These are phyloP conservation scores for Drosophila tripunctata DNA, from an alignment of 2,888 invertebrate genomes.

Conservation along the genomic window DNA sequence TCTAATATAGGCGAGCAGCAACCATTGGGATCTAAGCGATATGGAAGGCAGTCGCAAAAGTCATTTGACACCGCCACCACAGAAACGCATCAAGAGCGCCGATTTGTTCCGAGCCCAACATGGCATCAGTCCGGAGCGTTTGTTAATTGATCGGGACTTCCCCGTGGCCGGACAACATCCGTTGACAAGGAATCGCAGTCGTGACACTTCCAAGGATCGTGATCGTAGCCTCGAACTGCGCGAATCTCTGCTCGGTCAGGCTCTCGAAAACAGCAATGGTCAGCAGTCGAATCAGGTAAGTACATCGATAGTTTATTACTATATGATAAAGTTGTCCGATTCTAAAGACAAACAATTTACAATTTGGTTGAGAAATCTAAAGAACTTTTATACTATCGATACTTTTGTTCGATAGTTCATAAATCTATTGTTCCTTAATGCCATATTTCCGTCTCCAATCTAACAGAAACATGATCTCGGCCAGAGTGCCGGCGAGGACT, in stretches of 20 bases:
- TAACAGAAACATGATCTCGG: constrained; percentile 86
- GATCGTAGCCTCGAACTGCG: constrained; percentile 88
- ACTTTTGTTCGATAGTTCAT: too few relatives aligned
- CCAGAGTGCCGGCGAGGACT: constrained; percentile 92
- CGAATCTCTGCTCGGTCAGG: constrained; percentile 90
- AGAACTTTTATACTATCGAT: too few relatives aligned
- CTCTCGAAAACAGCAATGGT: constrained; percentile 88
- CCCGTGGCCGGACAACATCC: constrained; percentile 83
- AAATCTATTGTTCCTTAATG: too few relatives aligned
- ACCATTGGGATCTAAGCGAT: constrained; percentile 87
- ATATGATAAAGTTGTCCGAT: too few relatives aligned
- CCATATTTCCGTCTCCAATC: constrained; percentile 56
- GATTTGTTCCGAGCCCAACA: constrained; percentile 88
- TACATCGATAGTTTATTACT: too few relatives aligned
- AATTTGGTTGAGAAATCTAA: too few relatives aligned
- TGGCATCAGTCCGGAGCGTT: constrained; percentile 84
- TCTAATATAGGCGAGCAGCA: constrained; percentile 76
- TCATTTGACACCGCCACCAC: constrained; percentile 86
- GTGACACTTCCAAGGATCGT: constrained; percentile 85
- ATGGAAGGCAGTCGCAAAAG: constrained; percentile 84
- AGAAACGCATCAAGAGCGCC: constrained; percentile 89
- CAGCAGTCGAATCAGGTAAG: constrained; percentile 82
- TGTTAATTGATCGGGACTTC: constrained; percentile 84
- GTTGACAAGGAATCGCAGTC: constrained; percentile 81
- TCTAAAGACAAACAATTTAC: too few relatives aligned